phyloP scores from a whole-genome alignment of 2,888 invertebrate genomes.

The Hedya salicella region DNA sequence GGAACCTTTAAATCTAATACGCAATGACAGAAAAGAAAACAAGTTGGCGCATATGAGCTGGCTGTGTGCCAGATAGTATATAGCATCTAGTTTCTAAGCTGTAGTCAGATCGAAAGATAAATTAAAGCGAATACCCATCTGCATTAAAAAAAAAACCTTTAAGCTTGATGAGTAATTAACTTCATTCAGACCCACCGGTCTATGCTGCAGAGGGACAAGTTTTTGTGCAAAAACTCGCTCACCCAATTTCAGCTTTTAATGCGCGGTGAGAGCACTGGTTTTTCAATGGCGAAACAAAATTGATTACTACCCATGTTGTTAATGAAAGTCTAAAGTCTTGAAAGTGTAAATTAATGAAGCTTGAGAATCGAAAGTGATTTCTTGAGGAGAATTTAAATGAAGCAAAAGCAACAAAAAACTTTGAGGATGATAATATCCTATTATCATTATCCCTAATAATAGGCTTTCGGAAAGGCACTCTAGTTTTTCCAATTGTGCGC shows the following conservation, averaged over 20 bases:
- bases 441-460: not conserved
- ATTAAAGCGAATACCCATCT: slow-evolving; percentile 51
- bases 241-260: slow-evolving; percentile 24
- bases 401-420: slow-evolving; percentile 5
- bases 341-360: slow-evolving; percentile 17
- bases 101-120: slow-evolving; percentile 61
- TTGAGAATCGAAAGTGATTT: slow-evolving; percentile 24
- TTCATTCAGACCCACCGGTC: slow-evolving; percentile 40
- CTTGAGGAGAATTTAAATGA: slow-evolving; percentile 9
- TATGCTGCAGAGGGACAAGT: slow-evolving; percentile 2
- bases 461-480: not conserved
- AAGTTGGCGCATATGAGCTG: slow-evolving; percentile 47
- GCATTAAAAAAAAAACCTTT: slow-evolving; percentile 54
- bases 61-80: slow-evolving; percentile 59
- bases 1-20: not conserved
- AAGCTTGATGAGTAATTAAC: slow-evolving; percentile 54
- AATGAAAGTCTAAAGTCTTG: slow-evolving; percentile 27
- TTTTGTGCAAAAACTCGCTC: slow-evolving; percentile 5
- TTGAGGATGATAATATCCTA: not conserved
- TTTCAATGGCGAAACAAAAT: slow-evolving; percentile 10
- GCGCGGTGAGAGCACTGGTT: slow-evolving; percentile 6
- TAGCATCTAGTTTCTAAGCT: slow-evolving; percentile 54
- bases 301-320: slow-evolving; percentile 19
- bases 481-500: not conserved
- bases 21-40: not conserved